Evolutionary conservation across 2,888 invertebrate species (phyloP).

Genomic region (Loripinus fragilis): DNA sequence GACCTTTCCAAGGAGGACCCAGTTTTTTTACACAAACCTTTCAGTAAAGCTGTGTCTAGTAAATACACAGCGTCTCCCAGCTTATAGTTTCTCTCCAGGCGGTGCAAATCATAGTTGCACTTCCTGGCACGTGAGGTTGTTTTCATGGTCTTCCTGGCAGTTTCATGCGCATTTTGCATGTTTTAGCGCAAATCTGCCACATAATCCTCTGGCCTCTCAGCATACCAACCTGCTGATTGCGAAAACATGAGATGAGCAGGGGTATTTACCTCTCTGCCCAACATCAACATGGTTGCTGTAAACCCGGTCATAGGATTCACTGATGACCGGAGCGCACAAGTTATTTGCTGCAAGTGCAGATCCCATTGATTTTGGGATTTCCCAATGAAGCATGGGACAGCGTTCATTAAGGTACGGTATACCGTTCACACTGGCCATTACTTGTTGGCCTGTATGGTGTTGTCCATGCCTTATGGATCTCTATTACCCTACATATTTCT

Average conservation of each 20-base stretch:
- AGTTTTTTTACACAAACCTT: neutral
- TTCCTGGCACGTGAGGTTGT: neutral
- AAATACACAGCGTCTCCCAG: neutral
- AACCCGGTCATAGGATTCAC: neutral
- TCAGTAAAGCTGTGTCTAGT: neutral
- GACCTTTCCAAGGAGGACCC: neutral
- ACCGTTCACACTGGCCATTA: constrained; percentile 42
- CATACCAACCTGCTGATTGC: neutral
- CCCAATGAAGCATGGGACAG: constrained; percentile 17
- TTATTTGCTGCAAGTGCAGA: constrained; percentile 17
- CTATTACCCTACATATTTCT: constrained; percentile 24
- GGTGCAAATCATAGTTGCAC: neutral
- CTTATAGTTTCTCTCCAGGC: neutral
- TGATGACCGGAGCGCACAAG: constrained; percentile 11
- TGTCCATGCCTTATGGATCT: constrained; percentile 36
- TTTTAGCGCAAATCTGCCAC: neutral
- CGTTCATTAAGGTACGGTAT: constrained; percentile 19
- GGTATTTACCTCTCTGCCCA: neutral
- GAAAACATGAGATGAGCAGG: neutral
- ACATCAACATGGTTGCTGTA: neutral
- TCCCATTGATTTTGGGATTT: constrained; percentile 21
- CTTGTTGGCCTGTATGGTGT: constrained; percentile 37
- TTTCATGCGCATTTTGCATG: neutral
- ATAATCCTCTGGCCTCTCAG: neutral
- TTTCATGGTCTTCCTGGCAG: neutral